phyloP scores from a whole-genome alignment of 2,113 vertebrate species.

The Oreochromis aureus region DNA sequence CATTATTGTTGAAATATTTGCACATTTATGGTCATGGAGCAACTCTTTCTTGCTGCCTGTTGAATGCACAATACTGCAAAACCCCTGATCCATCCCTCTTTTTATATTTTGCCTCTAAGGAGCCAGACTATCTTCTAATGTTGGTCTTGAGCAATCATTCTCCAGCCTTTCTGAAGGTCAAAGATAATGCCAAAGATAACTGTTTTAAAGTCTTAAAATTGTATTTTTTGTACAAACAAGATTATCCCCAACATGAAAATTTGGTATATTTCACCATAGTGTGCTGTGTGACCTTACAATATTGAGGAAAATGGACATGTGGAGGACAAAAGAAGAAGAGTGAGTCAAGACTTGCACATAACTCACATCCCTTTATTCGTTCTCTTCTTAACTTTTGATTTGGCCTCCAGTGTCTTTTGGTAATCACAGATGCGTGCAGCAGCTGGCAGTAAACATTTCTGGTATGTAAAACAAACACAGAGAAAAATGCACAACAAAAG shows the following conservation, averaged over 20 bases:
- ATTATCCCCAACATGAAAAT: not conserved
- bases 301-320: not conserved
- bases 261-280: not conserved
- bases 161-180: not conserved
- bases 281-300: not conserved
- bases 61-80: not conserved
- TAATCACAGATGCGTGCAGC: not conserved
- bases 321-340: not conserved
- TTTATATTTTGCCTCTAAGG: not conserved
- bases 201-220: not conserved
- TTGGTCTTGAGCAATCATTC: not conserved
- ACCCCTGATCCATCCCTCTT: not conserved
- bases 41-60: not conserved
- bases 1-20: not conserved
- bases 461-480: not conserved
- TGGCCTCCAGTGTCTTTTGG: not conserved
- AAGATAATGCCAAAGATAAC: not conserved
- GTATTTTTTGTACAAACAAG: not conserved
- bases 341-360: not conserved
- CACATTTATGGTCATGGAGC: not conserved
- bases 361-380: not conserved
- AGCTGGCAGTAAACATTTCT: not conserved
- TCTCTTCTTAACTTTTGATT: not conserved
- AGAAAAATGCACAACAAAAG: not conserved
- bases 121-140: not conserved